These are phyloP conservation scores for Druon quercuslanigerum DNA, from an alignment of 1,140 invertebrate species.

Conservation along the genomic window DNA sequence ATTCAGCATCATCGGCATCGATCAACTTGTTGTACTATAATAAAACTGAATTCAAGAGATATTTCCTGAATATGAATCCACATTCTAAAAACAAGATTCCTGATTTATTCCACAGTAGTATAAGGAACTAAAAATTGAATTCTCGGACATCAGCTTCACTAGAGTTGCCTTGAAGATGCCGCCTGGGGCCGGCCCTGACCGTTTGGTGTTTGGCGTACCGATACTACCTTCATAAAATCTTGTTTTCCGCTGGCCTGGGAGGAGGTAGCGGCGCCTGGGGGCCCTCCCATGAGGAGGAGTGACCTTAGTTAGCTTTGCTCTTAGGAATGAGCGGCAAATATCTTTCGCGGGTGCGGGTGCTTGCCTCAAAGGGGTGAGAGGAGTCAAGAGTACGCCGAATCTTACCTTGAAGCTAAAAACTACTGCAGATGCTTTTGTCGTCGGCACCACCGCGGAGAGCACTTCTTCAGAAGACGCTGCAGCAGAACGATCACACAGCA, in stretches of 20 bases:
- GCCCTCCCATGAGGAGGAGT: constrained; percentile 75
- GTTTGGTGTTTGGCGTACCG: constrained; percentile 45
- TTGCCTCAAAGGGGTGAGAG: constrained; percentile 48
- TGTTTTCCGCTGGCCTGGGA: constrained; percentile 63
- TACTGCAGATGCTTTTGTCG: constrained; percentile 48
- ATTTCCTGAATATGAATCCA: too few relatives aligned
- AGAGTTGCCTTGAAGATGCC: neutral
- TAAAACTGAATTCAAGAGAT: too few relatives aligned
- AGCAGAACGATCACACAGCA: constrained; percentile 22
- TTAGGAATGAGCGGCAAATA: constrained; percentile 67
- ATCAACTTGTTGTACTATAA: too few relatives aligned
- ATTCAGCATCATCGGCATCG: too few relatives aligned
- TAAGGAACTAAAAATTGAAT: neutral
- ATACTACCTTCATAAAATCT: constrained; percentile 63
- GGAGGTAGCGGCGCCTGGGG: constrained; percentile 71
- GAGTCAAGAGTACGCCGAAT: constrained; percentile 45
- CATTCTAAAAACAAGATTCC: too few relatives aligned
- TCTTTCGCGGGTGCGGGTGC: constrained; percentile 56
- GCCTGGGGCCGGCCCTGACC: constrained; percentile 51
- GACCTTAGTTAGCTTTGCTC: constrained; percentile 69
- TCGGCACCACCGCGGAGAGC: neutral
- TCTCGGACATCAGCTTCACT: neutral
- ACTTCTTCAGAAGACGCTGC: constrained; percentile 4
- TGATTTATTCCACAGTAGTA: neutral
- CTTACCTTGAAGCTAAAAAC: constrained; percentile 49